phyloP scores from a whole-genome alignment of 2,797 vertebrate species.

The Gastrophryne carolinensis region DNA sequence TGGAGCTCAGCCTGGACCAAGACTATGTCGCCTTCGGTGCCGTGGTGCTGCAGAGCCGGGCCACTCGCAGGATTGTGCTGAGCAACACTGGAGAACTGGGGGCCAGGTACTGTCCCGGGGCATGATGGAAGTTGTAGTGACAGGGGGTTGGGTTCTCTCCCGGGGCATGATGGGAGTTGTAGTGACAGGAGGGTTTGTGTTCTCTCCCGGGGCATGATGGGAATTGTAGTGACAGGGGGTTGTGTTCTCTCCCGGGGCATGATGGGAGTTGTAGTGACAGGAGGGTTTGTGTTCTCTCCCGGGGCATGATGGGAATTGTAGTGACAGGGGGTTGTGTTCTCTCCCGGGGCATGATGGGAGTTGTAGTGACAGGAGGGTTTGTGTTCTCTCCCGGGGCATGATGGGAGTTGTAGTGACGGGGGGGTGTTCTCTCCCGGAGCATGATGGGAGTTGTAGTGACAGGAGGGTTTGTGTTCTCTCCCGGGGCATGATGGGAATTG shows the following conservation, averaged over 20 bases:
- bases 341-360: neutral
- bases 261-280: no score
- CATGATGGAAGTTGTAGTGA: neutral
- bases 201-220: neutral
- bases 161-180: neutral
- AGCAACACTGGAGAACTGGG: slow-evolving; percentile 78
- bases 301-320: neutral
- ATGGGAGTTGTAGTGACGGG: no score
- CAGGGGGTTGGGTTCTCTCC: slow-evolving; percentile 72
- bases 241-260: slow-evolving; percentile 63
- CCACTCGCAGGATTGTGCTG: slow-evolving; percentile 69
- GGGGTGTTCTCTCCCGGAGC: slow-evolving; percentile 66
- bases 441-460: no score
- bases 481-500: neutral
- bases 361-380: no score
- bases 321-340: slow-evolving; percentile 76
- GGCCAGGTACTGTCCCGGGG: slow-evolving; percentile 67
- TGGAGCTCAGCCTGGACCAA: slow-evolving; percentile 77
- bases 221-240: slow-evolving; percentile 69
- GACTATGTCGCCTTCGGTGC: slow-evolving; percentile 80
- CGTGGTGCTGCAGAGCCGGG: slow-evolving; percentile 70
- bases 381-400: slow-evolving; percentile 60
- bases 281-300: slow-evolving; percentile 69
- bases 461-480: no score
- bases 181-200: no score